Conservation (phyloP, 2,113 vertebrate genomes). For the Aptenodytes forsteri region DNA sequence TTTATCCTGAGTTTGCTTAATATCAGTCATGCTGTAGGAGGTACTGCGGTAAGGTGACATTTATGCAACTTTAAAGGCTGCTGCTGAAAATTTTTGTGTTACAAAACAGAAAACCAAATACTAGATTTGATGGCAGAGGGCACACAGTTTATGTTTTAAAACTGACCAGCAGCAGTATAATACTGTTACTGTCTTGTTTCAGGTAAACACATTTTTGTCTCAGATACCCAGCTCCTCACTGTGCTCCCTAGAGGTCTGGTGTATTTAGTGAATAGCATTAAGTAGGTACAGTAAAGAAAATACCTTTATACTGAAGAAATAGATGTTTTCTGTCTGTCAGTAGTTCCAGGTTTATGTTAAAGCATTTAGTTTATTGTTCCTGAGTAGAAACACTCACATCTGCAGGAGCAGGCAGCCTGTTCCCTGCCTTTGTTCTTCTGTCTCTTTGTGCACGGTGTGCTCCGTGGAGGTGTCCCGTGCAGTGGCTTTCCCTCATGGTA, state of each 20-base stretch:
- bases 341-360: background rate
- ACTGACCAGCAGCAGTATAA: background rate
- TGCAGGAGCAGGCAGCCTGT: background rate
- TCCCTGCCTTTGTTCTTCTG: background rate
- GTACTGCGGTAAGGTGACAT: background rate
- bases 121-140: background rate
- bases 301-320: background rate
- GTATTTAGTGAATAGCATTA: background rate
- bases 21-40: background rate
- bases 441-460: background rate
- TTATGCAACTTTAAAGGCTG: background rate
- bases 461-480: background rate
- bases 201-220: background rate
- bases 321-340: background rate
- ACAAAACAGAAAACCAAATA: background rate
- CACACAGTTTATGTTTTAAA: background rate
- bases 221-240: background rate
- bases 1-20: background rate
- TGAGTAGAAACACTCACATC: rapidly evolving
- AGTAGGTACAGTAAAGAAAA: background rate
- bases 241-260: background rate
- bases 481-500: background rate
- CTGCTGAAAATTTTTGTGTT: background rate
- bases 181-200: background rate
- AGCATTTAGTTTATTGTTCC: background rate